A percentile compares a stretch with the other conserved stretches of the same genome.
Conservation (phyloP, 2,113 vertebrate species). For the Brachypteracias leptosomus region DNA sequence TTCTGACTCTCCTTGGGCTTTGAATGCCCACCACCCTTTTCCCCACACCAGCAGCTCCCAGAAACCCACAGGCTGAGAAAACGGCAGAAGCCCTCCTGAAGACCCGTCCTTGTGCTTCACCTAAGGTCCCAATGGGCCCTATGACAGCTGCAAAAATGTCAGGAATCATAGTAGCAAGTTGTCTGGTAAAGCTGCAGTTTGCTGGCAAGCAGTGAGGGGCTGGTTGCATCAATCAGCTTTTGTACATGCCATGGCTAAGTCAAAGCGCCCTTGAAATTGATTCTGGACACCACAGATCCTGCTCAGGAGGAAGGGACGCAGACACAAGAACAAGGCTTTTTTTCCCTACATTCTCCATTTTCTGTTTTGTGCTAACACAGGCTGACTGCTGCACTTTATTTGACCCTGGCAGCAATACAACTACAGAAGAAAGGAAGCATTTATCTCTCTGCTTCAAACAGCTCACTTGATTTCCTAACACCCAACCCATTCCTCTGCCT, state of each 20-base stretch:
- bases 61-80: not conserved
- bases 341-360: not conserved
- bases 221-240: not conserved
- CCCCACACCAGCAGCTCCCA: not conserved
- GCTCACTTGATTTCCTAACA: not conserved
- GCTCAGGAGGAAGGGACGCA: not conserved
- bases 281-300: not conserved
- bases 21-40: not conserved
- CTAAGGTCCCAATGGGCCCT: not conserved
- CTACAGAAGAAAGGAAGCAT: not conserved
- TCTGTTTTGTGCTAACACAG: not conserved
- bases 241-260: not conserved
- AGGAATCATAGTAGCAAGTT: not conserved
- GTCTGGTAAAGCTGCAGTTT: not conserved
- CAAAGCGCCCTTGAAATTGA: not conserved
- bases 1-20: not conserved
- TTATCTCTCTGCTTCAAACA: not conserved
- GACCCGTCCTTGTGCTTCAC: not conserved
- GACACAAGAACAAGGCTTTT: not conserved
- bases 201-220: not conserved
- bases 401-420: rapidly evolving
- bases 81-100: not conserved
- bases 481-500: not conserved
- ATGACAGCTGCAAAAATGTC: not conserved
- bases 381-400: not conserved